Conservation (phyloP, 2,113 vertebrate species). For the Hemibates koningsi region DNA sequence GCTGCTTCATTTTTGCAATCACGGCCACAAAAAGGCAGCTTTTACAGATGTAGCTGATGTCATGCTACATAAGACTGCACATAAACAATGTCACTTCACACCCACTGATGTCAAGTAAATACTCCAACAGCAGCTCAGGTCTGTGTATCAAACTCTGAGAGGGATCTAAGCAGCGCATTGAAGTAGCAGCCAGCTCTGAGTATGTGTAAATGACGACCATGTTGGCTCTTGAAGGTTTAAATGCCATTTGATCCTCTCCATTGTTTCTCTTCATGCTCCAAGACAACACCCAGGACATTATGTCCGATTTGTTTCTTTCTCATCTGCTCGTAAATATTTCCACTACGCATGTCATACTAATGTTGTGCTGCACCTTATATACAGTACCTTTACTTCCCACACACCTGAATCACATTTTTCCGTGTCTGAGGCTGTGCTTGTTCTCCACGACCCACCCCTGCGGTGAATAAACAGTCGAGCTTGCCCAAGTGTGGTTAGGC, state of each 20-base stretch:
- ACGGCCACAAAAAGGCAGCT: conserved; percentile 9
- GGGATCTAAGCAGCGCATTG: not conserved
- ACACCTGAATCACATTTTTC: conserved; percentile 53
- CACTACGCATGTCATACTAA: not conserved
- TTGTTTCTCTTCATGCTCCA: not conserved
- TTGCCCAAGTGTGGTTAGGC: not conserved
- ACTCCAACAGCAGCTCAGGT: not conserved
- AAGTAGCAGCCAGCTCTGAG: not conserved
- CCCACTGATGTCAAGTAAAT: conserved; percentile 14
- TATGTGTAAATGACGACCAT: not conserved
- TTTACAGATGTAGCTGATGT: conserved; percentile 50
- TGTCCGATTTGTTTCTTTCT: conserved; percentile 2
- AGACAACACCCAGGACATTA: not conserved
- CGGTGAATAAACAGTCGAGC: conserved; percentile 22
- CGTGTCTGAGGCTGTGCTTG: conserved; percentile 19
- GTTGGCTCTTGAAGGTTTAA: not conserved
- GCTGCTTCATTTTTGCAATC: conserved; percentile 47
- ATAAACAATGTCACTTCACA: conserved; percentile 55
- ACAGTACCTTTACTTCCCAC: conserved; percentile 2
- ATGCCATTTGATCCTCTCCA: conserved; percentile 11
- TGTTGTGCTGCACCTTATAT: not conserved
- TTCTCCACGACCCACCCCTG: not conserved
- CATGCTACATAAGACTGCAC: conserved; percentile 10
- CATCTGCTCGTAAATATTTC: conserved; percentile 8
- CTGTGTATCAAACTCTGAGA: not conserved